These are phyloP conservation scores for Falco peregrinus DNA, from an alignment of 2,797 vertebrate species.

Conservation along the genomic window DNA sequence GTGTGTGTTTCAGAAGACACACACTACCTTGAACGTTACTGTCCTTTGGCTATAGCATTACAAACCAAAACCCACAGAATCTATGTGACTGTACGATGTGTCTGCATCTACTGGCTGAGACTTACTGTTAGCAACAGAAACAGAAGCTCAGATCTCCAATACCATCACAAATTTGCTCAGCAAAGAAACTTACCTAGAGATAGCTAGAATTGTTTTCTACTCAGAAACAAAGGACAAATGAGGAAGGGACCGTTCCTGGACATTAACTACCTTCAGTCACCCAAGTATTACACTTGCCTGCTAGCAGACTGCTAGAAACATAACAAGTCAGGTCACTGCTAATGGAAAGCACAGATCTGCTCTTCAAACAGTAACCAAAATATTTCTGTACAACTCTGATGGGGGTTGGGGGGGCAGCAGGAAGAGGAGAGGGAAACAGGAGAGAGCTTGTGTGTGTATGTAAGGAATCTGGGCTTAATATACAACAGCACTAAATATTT, in stretches of 20 bases:
- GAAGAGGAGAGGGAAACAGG: background rate
- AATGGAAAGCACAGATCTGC: background rate
- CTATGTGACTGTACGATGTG: background rate
- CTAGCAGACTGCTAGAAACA: background rate
- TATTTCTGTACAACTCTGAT: background rate
- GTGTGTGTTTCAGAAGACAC: background rate
- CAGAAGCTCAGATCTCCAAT: background rate
- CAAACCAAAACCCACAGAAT: background rate
- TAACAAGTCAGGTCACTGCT: background rate
- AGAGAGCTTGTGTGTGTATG: background rate
- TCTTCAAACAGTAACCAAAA: conserved; percentile 16
- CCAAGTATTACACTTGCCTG: background rate
- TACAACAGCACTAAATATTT: conserved; percentile 62
- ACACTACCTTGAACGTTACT: background rate
- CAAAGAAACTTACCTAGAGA: background rate
- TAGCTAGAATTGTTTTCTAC: background rate
- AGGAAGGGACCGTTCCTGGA: background rate
- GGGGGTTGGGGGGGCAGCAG: background rate
- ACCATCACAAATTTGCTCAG: background rate
- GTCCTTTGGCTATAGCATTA: background rate
- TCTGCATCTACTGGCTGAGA: background rate
- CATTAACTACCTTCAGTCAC: background rate
- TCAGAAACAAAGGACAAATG: background rate
- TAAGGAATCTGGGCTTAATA: background rate
- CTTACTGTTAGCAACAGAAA: background rate